Conservation (phyloP, 1,140 invertebrate species). For the Procambarus virginalis region DNA sequence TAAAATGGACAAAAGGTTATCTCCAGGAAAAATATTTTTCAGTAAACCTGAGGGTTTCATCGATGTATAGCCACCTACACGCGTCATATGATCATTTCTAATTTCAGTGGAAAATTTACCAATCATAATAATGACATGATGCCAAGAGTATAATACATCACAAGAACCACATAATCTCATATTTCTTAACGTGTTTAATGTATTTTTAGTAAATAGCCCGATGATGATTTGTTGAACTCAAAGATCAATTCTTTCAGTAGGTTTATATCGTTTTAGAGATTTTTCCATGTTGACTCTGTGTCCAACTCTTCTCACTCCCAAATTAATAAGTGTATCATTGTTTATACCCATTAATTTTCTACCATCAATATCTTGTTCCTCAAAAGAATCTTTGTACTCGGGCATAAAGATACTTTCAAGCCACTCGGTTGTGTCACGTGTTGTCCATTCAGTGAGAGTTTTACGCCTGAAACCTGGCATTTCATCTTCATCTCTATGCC, state of each 20-base stretch:
- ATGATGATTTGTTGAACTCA: conserved; percentile 30
- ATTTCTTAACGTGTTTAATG: neutral
- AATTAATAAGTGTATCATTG: conserved; percentile 75
- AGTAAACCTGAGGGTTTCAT: conserved; percentile 54
- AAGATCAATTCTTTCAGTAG: conserved; percentile 69
- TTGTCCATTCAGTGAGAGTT: conserved; percentile 75
- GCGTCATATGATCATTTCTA: conserved; percentile 10
- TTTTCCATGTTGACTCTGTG: conserved; percentile 78
- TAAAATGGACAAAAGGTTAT: conserved; percentile 41
- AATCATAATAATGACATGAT: neutral
- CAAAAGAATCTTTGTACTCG: conserved; percentile 77
- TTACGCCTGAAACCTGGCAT: conserved; percentile 73
- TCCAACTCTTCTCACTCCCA: conserved; percentile 77
- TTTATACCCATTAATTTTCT: conserved; percentile 76
- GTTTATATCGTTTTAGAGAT: conserved; percentile 72
- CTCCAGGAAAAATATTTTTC: conserved; percentile 40
- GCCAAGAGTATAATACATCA: conserved; percentile 15
- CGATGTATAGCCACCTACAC: conserved; percentile 42
- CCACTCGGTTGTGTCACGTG: conserved; percentile 77
- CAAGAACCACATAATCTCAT: conserved; percentile 5
- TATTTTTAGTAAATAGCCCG: neutral
- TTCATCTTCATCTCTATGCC: conserved; percentile 19
- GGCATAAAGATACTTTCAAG: conserved; percentile 76
- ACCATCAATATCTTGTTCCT: conserved; percentile 75
- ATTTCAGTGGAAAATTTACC: conserved; percentile 7